Evolutionary conservation across 2,113 vertebrate species (phyloP).

Genomic region (Chaetorhynchus papuensis): DNA sequence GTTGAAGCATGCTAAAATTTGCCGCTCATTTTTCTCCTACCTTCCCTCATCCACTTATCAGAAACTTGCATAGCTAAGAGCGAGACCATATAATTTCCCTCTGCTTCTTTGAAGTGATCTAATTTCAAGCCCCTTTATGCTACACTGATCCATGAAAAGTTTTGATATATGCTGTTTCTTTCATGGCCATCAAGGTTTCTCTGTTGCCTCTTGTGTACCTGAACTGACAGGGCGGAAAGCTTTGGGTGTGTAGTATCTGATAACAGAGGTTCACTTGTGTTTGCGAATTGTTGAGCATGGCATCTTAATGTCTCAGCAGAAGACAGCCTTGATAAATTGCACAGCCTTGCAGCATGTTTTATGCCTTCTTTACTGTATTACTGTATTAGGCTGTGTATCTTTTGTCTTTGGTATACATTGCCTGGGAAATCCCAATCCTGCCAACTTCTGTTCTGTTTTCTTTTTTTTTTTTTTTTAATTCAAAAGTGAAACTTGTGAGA

Average conservation of each 20-base stretch:
- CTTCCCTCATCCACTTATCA: not conserved
- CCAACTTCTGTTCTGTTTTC: not conserved
- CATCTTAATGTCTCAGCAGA: not conserved
- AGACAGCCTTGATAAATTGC: not conserved
- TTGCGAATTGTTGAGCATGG: not conserved
- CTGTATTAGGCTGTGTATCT: not conserved
- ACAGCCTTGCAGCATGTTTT: not conserved
- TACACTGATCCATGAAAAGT: not conserved
- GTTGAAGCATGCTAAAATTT: not conserved
- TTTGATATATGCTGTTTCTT: not conserved
- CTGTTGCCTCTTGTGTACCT: not conserved
- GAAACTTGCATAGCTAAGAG: not conserved
- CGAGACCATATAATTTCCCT: not conserved
- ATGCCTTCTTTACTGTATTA: not conserved
- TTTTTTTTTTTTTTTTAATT: not conserved
- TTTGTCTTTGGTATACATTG: not conserved
- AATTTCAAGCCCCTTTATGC: conserved; percentile 23
- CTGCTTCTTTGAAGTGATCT: conserved; percentile 21
- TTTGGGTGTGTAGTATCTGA: not conserved
- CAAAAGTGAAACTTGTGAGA: not conserved
- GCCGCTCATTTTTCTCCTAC: not conserved
- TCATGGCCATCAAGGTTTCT: not conserved
- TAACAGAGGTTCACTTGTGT: not conserved
- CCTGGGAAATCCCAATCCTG: not conserved
- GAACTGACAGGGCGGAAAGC: not conserved